Percentiles rank a stretch among this genome's conserved stretches.
Evolutionary conservation across 1,140 invertebrate species (phyloP).

Genomic region (Panagrolaimus sp.): DNA sequence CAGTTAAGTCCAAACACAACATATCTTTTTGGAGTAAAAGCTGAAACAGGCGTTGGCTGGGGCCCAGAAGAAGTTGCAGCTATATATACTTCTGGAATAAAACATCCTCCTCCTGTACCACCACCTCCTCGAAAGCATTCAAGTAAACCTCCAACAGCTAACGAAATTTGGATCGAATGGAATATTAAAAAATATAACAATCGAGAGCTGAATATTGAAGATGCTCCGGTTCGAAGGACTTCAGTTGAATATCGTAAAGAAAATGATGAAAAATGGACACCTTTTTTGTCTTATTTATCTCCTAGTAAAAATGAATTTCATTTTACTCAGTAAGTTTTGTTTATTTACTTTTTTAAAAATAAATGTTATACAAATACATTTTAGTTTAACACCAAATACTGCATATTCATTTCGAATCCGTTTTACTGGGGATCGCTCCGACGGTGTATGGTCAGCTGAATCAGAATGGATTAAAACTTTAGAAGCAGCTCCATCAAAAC

Average conservation of each 20-base stretch:
- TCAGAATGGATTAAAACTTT: conserved; percentile 80
- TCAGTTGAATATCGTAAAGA: conserved; percentile 43
- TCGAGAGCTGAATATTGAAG: conserved; percentile 12
- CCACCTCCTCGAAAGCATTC: conserved; percentile 87
- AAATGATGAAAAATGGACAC: conserved; percentile 43
- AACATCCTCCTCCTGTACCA: conserved; percentile 85
- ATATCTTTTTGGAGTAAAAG: conserved; percentile 25
- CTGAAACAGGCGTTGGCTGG: conserved; percentile 31
- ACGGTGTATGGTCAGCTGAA: conserved; percentile 79
- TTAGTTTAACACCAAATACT: conserved; percentile 76
- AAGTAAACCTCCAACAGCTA: conserved; percentile 80
- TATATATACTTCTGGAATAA: conserved; percentile 19
- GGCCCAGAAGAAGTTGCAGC: conserved; percentile 24
- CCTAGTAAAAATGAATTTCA: conserved; percentile 22
- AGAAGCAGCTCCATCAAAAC: conserved; percentile 80
- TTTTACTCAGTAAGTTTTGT: conserved; percentile 26
- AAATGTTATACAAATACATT: too few species aligned
- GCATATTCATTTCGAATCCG: conserved; percentile 85
- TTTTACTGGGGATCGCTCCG: conserved; percentile 90
- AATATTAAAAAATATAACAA: background rate
- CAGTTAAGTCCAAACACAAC: conserved; percentile 71
- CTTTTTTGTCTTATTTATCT: conserved; percentile 17
- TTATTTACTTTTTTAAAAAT: conserved; percentile 14
- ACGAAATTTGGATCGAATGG: conserved; percentile 70
- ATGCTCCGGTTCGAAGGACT: conserved; percentile 31